Evolutionary conservation across 1,140 invertebrate species (phyloP), one percentile per base, ranked within the genome.

Genomic region (Linepithema humile): DNA sequence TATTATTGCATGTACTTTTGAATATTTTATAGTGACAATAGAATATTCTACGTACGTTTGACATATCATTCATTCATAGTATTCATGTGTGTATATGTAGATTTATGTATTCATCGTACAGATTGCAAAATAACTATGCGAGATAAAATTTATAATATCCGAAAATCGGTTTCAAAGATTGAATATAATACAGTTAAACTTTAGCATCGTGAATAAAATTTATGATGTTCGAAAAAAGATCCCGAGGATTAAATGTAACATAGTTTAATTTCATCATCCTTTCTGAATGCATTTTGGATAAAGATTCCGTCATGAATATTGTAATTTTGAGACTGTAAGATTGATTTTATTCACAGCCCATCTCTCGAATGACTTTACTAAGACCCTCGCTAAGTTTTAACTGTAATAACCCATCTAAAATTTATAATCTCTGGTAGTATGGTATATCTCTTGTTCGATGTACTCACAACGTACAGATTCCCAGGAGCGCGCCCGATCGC

Each of bases 371-470:
- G 55, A 43, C 35, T 20, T 26, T 43, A n/a, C 35, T 55, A 78
- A 70, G 35, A 70, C 10, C 38, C 17, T n/a, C n/a, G n/a, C n/a
- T n/a, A 5, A 32, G 43, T 40, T 78, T n/a, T 5, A 70, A n/a
- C 17, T 23, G 3, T 70, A 80, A 80, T 53, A 57, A 69, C 38
- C n/a, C 59, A 38, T 62, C 10, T n/a, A 55, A 17, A 55, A 69
- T 70, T 23, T 55, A 53, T 62, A 75, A 75, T 62, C 50, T 73
- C 20, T 65, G n/a, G 43, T 45, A 40, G 67, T 64, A 35, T 10
- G 48, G 48, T 74, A 74, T 38, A 72, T 84, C 40, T 67, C 43
- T 60, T 48, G 67, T 78, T 84, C 53, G 67, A 74, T 45, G 43
- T 26, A 17, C 38, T 82, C 20, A 12, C 40, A 53, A 32, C 48